A percentile compares a stretch with the other conserved stretches of the same genome.
phyloP scores from a whole-genome alignment of 2,888 invertebrate species.

The Carterocephalus palaemon region DNA sequence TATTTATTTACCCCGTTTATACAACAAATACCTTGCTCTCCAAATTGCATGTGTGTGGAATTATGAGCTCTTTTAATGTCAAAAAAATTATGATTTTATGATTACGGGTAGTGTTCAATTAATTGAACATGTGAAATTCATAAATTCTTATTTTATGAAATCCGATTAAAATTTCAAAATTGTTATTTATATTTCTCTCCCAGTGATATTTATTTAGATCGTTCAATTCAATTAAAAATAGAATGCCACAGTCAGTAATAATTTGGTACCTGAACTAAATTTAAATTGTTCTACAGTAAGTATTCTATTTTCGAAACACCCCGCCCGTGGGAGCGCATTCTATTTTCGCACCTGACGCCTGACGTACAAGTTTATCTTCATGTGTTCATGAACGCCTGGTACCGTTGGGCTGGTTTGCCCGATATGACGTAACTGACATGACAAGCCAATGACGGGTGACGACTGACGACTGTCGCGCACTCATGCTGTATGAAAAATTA shows the following conservation, averaged over 20 bases:
- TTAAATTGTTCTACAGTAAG: slow-evolving; percentile 25
- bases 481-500: too few relatives aligned
- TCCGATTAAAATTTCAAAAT: neutral
- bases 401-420: slow-evolving; percentile 33
- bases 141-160: too few relatives aligned
- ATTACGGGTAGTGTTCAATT: too few relatives aligned
- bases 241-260: neutral
- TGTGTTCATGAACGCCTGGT: slow-evolving; percentile 60
- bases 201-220: neutral
- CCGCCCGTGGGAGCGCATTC: slow-evolving; percentile 57
- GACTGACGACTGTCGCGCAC: neutral
- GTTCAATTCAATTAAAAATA: slow-evolving; percentile 10
- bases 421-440: slow-evolving; percentile 31
- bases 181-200: too few relatives aligned
- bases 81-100: too few relatives aligned
- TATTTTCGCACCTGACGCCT: slow-evolving; percentile 65
- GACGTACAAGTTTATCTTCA: slow-evolving; percentile 30
- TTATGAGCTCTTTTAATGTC: too few relatives aligned
- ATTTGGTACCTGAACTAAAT: slow-evolving; percentile 18
- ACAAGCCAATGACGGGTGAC: slow-evolving; percentile 7
- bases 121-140: too few relatives aligned
- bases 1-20: too few relatives aligned
- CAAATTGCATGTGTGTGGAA: too few relatives aligned
- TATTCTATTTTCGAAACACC: slow-evolving; percentile 56
- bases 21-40: too few relatives aligned